Evolutionary conservation across 2,797 vertebrate species (phyloP).

Genomic region (Spatula clypeata): DNA sequence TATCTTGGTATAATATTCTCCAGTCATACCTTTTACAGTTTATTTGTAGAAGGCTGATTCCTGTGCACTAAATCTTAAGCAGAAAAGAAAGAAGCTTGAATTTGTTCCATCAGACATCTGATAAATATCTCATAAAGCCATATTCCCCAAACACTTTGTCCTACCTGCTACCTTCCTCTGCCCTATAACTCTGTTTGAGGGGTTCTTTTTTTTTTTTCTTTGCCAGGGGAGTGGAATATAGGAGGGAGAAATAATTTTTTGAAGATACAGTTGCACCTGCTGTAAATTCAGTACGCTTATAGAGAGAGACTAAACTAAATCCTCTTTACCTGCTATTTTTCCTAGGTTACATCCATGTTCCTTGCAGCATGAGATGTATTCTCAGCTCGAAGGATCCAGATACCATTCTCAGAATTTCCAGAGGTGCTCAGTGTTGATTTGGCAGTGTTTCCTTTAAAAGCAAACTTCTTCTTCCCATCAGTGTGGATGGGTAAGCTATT

Average conservation of each 20-base stretch:
- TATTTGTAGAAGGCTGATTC: background rate
- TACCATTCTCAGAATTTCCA: background rate
- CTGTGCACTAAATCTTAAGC: background rate
- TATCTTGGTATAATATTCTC: background rate
- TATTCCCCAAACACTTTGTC: background rate
- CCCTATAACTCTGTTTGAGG: background rate
- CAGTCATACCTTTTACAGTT: background rate
- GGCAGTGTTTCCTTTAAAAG: background rate
- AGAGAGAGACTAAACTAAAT: background rate
- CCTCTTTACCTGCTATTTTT: background rate
- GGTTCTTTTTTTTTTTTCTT: background rate
- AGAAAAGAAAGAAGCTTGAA: background rate
- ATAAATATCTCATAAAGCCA: background rate
- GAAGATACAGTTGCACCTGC: background rate
- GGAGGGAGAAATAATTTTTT: background rate
- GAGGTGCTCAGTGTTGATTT: background rate
- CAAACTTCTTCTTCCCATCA: background rate
- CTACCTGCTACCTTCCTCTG: background rate
- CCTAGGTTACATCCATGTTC: background rate
- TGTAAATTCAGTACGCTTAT: background rate
- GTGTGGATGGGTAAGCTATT: background rate
- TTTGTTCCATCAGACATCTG: background rate
- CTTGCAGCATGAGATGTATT: background rate
- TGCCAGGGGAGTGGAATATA: background rate
- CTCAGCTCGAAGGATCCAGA: background rate